Percentiles rank a stretch among this genome's conserved stretches.
Conservation (phyloP, 2,797 vertebrate species). For the Zenarchopterus dispar region DNA sequence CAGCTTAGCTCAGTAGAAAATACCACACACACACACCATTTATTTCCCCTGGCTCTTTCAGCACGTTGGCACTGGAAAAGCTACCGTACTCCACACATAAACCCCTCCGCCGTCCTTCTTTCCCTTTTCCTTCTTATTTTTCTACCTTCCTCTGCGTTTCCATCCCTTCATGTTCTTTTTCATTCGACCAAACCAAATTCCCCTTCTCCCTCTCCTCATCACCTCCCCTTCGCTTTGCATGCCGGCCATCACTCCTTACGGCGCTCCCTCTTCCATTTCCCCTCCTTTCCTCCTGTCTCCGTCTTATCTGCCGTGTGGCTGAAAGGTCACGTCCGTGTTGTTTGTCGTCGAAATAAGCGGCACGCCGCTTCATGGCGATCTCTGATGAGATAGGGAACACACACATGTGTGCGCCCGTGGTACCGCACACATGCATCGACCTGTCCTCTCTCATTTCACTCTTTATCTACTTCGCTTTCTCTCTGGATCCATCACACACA, state of each 20-base stretch:
- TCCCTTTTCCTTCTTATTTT: background rate
- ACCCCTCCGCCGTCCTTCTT: too few relatives aligned
- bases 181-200: constrained; percentile 43
- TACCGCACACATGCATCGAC: constrained; percentile 36
- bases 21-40: constrained; percentile 28
- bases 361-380: constrained; percentile 69
- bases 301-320: constrained; percentile 74
- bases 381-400: constrained; percentile 71
- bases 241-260: constrained; percentile 17
- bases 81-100: too few relatives aligned
- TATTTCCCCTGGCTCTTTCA: constrained; percentile 41
- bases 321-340: constrained; percentile 85
- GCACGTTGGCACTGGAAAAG: constrained; percentile 24
- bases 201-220: constrained; percentile 47
- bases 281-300: constrained; percentile 45
- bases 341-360: constrained; percentile 84
- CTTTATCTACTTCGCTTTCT: constrained; percentile 49
- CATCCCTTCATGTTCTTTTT: constrained; percentile 21
- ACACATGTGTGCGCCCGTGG: constrained; percentile 22
- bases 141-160: constrained; percentile 11
- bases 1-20: constrained; percentile 58
- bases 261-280: constrained; percentile 35
- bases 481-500: constrained; percentile 31
- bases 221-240: constrained; percentile 41
- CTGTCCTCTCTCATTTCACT: constrained; percentile 62